These are phyloP conservation scores for Ophiodon elongatus DNA, from an alignment of 2,113 vertebrate species.

Conservation along the genomic window DNA sequence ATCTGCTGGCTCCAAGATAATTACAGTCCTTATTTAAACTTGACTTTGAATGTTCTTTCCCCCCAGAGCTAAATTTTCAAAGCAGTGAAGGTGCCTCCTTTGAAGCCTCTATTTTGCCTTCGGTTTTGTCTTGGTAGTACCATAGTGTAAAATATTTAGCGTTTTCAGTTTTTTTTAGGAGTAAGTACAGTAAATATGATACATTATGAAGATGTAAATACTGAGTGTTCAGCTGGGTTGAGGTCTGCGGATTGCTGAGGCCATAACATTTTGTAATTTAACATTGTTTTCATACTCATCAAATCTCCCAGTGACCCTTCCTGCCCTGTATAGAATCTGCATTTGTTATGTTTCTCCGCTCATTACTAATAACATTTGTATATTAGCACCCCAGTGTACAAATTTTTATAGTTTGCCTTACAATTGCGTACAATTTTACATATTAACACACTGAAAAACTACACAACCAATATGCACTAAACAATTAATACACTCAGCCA, in stretches of 20 bases:
- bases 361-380: background rate
- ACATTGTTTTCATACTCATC: background rate
- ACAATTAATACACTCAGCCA: background rate
- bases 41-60: slow-evolving; percentile 62
- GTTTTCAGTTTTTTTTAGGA: background rate
- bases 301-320: background rate
- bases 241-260: too few species aligned
- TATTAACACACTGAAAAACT: background rate
- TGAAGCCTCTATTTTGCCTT: slow-evolving; percentile 17
- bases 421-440: background rate
- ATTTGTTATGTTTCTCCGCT: background rate
- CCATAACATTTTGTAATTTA: too few species aligned
- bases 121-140: background rate
- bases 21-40: slow-evolving; percentile 62
- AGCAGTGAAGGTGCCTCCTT: slow-evolving; percentile 29
- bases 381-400: too few species aligned
- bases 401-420: background rate
- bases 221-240: too few species aligned
- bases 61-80: slow-evolving; percentile 56
- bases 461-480: too few species aligned
- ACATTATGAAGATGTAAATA: background rate
- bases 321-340: background rate
- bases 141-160: background rate
- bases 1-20: slow-evolving; percentile 64
- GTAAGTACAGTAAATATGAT: background rate